Evolutionary conservation across 2,113 vertebrate species (phyloP).

Genomic region (Paratilapia polleni): DNA sequence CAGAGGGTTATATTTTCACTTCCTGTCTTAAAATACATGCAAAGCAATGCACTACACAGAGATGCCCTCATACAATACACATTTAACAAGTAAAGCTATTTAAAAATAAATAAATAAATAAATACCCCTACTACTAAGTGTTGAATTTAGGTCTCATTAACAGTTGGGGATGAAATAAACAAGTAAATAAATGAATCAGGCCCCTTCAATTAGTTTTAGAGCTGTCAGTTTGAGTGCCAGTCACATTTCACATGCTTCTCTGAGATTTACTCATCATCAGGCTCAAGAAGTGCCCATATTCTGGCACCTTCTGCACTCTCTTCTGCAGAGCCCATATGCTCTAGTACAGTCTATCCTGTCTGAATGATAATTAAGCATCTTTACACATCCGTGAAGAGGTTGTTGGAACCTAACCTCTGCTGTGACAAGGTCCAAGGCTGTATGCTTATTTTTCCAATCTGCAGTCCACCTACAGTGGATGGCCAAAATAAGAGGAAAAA

Average conservation of each 20-base stretch:
- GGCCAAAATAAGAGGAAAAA: background rate
- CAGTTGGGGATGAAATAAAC: background rate
- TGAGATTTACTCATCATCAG: constrained; percentile 23
- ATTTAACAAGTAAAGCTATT: too few relatives aligned
- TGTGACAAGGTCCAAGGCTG: background rate
- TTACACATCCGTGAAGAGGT: background rate
- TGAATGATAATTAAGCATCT: constrained; percentile 46
- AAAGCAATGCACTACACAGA: background rate
- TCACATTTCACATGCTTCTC: background rate
- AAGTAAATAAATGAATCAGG: background rate
- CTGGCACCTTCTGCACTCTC: constrained; percentile 32
- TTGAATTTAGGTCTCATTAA: background rate
- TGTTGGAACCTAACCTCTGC: background rate
- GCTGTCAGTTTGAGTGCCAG: background rate
- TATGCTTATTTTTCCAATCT: background rate
- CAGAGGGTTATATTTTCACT: background rate
- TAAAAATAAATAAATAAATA: too few relatives aligned
- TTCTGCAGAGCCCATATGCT: constrained; percentile 26
- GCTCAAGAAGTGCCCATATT: constrained; percentile 13
- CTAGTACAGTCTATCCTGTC: background rate
- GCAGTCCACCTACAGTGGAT: background rate
- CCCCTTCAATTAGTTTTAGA: rapidly evolving
- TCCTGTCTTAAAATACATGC: background rate
- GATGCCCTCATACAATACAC: too few relatives aligned
- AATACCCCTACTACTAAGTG: too few relatives aligned